Conservation (phyloP, 2,113 vertebrate genomes). For the Melanostigma gelatinosum region DNA sequence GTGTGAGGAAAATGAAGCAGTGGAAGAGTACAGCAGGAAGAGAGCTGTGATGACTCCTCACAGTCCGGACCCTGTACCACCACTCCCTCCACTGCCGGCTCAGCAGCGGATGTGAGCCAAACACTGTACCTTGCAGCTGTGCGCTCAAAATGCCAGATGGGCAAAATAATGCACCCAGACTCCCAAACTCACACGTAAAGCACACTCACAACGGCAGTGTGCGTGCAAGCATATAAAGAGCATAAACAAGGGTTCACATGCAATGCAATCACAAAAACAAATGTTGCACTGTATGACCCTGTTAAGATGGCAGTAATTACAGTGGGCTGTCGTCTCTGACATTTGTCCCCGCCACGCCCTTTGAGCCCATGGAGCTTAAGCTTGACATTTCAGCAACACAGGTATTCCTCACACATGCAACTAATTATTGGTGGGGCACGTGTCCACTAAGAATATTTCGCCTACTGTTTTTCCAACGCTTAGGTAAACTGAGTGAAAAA, state of each 20-base stretch:
- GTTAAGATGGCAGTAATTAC: conserved; percentile 63
- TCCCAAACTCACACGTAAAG: conserved; percentile 39
- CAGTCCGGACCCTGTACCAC: conserved; percentile 50
- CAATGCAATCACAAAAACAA: conserved; percentile 48
- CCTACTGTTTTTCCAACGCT: conserved; percentile 11
- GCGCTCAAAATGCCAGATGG: conserved; percentile 56
- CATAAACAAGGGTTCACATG: conserved; percentile 56
- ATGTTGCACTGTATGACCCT: conserved; percentile 20
- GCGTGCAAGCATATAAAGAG: conserved; percentile 15
- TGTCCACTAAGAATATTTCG: background rate
- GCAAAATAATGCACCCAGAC: conserved; percentile 53
- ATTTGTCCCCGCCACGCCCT: conserved; percentile 64
- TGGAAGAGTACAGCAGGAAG: conserved; percentile 59
- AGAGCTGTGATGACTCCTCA: conserved; percentile 40
- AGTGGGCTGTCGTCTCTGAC: conserved; percentile 48
- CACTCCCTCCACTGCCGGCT: conserved; percentile 63
- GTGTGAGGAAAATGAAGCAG: conserved; percentile 11
- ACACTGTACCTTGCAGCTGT: conserved; percentile 63
- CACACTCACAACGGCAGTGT: conserved; percentile 27
- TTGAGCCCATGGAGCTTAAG: conserved; percentile 65
- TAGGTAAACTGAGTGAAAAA: background rate
- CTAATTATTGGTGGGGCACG: conserved; percentile 25
- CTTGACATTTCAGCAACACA: conserved; percentile 47
- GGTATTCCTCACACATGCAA: conserved; percentile 34
- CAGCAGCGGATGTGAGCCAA: conserved; percentile 68